A percentile compares a stretch with the other conserved stretches of the same genome.
These are phyloP conservation scores for Pongo pygmaeus DNA, from an alignment of 2,113 vertebrate genomes.

Conservation along the genomic window DNA sequence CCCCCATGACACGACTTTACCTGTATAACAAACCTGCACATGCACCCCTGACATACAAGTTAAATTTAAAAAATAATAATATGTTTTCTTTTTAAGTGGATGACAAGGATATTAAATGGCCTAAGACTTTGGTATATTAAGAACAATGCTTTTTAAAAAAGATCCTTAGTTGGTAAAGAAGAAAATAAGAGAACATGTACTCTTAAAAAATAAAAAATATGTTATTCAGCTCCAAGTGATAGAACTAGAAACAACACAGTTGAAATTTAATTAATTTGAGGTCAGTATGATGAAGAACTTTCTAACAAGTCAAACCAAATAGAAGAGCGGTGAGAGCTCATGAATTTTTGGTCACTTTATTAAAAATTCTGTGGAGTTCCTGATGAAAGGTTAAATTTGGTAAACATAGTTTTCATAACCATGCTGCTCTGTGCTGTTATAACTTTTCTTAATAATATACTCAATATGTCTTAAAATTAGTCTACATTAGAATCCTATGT, in stretches of 20 bases:
- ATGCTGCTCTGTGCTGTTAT: not conserved
- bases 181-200: not conserved
- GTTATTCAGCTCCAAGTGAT: not conserved
- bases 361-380: not conserved
- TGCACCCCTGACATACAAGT: no score
- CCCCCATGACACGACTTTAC: no score
- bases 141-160: not conserved
- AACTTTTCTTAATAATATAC: not conserved
- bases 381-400: not conserved
- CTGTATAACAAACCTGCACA: no score
- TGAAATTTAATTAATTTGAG: not conserved
- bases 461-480: not conserved
- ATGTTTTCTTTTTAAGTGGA: not conserved
- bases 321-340: not conserved
- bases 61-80: not conserved
- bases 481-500: not conserved
- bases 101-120: not conserved
- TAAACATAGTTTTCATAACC: not conserved
- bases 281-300: not conserved
- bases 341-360: not conserved
- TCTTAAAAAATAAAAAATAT: not conserved
- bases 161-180: not conserved
- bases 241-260: not conserved
- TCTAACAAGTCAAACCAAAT: not conserved
- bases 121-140: not conserved